phyloP scores from a whole-genome alignment of 2,113 vertebrate species.

The Eira barbara region DNA sequence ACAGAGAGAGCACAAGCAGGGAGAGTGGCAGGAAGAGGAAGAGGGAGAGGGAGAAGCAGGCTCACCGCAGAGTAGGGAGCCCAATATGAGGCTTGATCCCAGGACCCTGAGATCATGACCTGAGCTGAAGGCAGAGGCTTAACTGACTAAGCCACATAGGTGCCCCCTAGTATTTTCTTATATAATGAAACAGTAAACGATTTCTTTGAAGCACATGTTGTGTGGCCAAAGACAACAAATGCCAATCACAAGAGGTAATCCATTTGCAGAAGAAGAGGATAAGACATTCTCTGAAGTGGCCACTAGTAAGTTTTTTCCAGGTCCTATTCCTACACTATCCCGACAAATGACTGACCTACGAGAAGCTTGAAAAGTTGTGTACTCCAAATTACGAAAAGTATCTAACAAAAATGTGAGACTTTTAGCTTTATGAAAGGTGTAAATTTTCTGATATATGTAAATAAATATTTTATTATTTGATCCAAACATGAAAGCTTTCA shows the following conservation, averaged over 20 bases:
- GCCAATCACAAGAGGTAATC: background rate
- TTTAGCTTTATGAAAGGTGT: background rate
- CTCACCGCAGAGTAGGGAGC: background rate
- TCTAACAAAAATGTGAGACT: background rate
- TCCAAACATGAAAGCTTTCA: background rate
- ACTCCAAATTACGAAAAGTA: background rate
- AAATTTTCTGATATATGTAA: background rate
- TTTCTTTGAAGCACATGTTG: background rate
- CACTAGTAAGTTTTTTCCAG: background rate
- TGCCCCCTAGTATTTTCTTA: background rate
- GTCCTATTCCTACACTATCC: background rate
- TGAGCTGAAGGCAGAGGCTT: background rate
- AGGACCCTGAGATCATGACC: background rate
- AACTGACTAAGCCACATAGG: background rate
- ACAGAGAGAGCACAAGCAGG: background rate
- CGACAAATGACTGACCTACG: background rate
- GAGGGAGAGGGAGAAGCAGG: background rate
- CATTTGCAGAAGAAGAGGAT: background rate
- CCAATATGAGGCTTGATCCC: background rate
- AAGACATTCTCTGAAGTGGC: background rate
- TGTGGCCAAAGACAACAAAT: background rate
- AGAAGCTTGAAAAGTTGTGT: background rate
- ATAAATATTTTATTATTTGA: constrained; percentile 42
- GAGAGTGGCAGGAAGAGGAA: background rate
- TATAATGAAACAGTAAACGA: background rate